Conservation (phyloP, 2,888 invertebrate species). For the Campopleginae sp. region DNA sequence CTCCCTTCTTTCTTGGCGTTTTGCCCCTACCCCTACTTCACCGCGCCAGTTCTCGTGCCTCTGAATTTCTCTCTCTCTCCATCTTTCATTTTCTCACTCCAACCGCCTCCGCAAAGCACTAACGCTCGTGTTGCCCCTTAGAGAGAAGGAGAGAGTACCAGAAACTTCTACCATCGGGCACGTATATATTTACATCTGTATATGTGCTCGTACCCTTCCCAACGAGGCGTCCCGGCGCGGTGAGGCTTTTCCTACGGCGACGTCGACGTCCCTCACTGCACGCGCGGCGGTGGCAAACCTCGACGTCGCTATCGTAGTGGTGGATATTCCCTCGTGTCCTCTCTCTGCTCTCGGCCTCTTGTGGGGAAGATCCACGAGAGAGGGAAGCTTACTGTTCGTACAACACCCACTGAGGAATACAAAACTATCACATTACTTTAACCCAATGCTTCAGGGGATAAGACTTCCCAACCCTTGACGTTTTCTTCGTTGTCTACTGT, state of each 20-base stretch:
- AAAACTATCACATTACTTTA: not conserved
- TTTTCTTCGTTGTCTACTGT: not conserved
- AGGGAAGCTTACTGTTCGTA: slow-evolving; percentile 13
- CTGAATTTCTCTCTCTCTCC: slow-evolving; percentile 44
- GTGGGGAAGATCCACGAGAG: slow-evolving; percentile 24
- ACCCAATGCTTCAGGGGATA: not conserved
- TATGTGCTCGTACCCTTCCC: slow-evolving; percentile 53
- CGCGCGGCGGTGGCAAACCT: slow-evolving; percentile 41
- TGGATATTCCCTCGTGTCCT: slow-evolving; percentile 60
- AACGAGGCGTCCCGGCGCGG: slow-evolving; percentile 48
- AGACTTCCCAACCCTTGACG: not conserved
- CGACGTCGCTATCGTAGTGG: slow-evolving; percentile 53
- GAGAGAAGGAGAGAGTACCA: slow-evolving; percentile 25
- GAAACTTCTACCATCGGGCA: slow-evolving; percentile 63
- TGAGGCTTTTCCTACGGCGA: slow-evolving; percentile 56
- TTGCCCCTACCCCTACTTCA: slow-evolving; percentile 76
- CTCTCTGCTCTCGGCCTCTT: not conserved
- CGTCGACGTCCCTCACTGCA: slow-evolving; percentile 50
- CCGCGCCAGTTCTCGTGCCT: slow-evolving; percentile 48
- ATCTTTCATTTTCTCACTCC: slow-evolving; percentile 45
- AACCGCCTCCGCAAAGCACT: slow-evolving; percentile 51
- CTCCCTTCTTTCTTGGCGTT: slow-evolving; percentile 80
- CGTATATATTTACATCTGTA: not conserved
- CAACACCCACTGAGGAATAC: slow-evolving; percentile 9
- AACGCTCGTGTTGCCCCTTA: slow-evolving; percentile 65